Conservation (phyloP, 2,888 invertebrate genomes). For the Torymus auratus region DNA sequence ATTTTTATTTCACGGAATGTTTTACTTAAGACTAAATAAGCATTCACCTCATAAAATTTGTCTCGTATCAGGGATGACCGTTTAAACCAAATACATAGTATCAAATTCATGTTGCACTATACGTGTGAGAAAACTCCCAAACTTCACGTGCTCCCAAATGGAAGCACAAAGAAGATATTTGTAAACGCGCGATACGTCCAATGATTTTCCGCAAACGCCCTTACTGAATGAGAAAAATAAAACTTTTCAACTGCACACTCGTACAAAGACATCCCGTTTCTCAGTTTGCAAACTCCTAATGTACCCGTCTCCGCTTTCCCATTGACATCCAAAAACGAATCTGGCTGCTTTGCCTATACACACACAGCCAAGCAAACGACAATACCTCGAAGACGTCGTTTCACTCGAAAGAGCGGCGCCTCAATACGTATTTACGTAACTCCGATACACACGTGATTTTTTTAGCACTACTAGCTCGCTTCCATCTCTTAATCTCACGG, state of each 20-base stretch:
- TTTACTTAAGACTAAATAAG: too few relatives aligned
- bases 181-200: constrained; percentile 20
- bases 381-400: not conserved
- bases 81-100: not conserved
- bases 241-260: not conserved
- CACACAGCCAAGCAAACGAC: too few relatives aligned
- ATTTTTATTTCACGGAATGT: too few relatives aligned
- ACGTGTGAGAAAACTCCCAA: too few relatives aligned
- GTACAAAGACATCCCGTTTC: not conserved
- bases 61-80: too few relatives aligned
- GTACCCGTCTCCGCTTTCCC: not conserved
- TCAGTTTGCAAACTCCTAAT: constrained; percentile 27
- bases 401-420: not conserved
- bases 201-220: constrained; percentile 20
- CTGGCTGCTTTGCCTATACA: too few relatives aligned
- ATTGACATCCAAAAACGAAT: too few relatives aligned
- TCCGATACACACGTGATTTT: constrained; percentile 41
- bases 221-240: constrained; percentile 19
- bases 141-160: not conserved
- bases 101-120: too few relatives aligned
- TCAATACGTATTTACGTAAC: constrained; percentile 46
- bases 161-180: constrained; percentile 16
- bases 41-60: too few relatives aligned
- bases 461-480: constrained; percentile 23
- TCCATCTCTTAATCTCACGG: constrained; percentile 22